Conservation (phyloP, 30 jellyfish, hydroid and myxozoan species). For the Turritopsis dohrnii region DNA sequence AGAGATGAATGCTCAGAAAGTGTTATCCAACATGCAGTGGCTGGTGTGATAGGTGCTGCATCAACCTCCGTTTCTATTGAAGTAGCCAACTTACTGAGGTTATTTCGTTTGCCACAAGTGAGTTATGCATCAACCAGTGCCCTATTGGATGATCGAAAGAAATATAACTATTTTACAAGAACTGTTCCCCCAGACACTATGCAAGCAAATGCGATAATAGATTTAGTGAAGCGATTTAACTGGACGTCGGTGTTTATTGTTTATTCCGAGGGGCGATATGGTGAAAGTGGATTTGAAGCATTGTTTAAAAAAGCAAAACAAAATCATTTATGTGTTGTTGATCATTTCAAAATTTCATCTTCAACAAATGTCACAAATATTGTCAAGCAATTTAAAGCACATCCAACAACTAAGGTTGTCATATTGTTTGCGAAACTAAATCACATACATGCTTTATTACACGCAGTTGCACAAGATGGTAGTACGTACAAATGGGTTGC, state of each 20-base stretch:
- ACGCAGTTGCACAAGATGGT: neutral
- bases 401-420: constrained; percentile 42
- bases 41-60: constrained; percentile 85
- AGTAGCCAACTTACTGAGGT: constrained; percentile 70
- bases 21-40: constrained; percentile 3
- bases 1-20: constrained; percentile 13
- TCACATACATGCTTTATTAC: constrained; percentile 35
- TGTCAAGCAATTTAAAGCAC: constrained; percentile 25
- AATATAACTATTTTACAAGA: constrained; percentile 57
- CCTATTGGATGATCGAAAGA: constrained; percentile 53
- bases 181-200: constrained; percentile 87
- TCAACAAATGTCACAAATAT: constrained; percentile 19
- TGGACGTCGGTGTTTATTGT: constrained; percentile 63
- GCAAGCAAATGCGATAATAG: constrained; percentile 73
- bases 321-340: constrained; percentile 43
- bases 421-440: constrained; percentile 33
- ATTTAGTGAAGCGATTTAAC: constrained; percentile 29
- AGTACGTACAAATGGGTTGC: constrained; percentile 58
- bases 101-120: constrained; percentile 65
- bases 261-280: constrained; percentile 73
- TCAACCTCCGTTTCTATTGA: constrained; percentile 60
- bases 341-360: constrained; percentile 13
- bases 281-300: constrained; percentile 70
- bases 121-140: constrained; percentile 86
- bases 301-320: constrained; percentile 32